These are phyloP conservation scores for Psophia crepitans DNA, from an alignment of 2,113 vertebrate genomes.

Conservation along the genomic window DNA sequence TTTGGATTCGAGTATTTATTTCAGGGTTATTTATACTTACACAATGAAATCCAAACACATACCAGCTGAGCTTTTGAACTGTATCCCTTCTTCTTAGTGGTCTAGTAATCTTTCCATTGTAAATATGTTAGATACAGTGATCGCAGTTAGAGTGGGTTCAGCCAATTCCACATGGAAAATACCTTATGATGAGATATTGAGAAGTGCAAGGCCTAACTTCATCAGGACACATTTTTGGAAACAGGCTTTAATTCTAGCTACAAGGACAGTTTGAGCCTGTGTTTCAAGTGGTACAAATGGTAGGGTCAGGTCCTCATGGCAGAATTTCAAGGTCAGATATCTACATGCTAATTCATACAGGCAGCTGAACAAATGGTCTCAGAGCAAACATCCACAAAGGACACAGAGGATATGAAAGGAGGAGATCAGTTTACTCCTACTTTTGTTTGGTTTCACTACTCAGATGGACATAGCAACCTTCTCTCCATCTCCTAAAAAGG, in stretches of 20 bases:
- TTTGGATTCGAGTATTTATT: background rate
- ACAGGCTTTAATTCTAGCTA: background rate
- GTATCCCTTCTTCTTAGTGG: background rate
- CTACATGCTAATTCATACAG: background rate
- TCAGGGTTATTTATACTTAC: background rate
- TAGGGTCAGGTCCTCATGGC: background rate
- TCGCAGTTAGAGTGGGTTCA: background rate
- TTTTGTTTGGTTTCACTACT: background rate
- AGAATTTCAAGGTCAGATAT: background rate
- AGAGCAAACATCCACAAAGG: background rate
- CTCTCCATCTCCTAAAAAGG: background rate
- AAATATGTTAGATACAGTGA: background rate
- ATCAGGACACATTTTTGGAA: background rate
- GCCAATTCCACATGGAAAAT: background rate
- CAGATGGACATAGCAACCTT: background rate
- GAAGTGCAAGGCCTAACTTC: background rate
- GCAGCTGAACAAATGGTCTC: background rate
- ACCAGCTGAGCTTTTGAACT: conserved; percentile 7
- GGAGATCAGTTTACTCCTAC: background rate
- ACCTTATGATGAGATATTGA: background rate
- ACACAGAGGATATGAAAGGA: background rate
- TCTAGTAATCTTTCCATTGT: background rate
- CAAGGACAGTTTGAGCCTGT: background rate
- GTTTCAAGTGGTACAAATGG: background rate
- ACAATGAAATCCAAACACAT: background rate